Evolutionary conservation across 2,113 vertebrate species (phyloP), one percentile per base, ranked within the genome.

Genomic region (Chaetura pelagica): DNA sequence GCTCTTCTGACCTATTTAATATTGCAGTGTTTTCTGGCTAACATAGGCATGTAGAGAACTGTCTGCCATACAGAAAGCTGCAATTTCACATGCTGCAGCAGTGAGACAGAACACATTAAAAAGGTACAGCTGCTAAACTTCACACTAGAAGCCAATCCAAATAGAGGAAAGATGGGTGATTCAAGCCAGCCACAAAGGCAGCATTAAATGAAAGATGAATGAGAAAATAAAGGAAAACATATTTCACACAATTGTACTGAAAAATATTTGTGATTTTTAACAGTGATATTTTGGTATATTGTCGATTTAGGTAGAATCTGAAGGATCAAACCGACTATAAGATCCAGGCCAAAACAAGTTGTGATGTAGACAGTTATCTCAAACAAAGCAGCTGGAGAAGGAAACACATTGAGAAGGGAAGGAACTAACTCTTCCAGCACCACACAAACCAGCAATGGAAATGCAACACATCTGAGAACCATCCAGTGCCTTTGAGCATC

Each of bases 81-180:
- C 77, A 87, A 54, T 44, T 78, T 92, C 86, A 92, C 93, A 90
- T 79, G 20, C 55, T 58, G 80, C 81, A 78, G 67, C 87, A 86
- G 77, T 55, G 90, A 92, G 90, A 85, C 84, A 68, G 90, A 73
- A 83, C 89, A 94, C 89, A 92, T 16, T 52, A 49, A 81, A 73
- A 77, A 92, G 75, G 89, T 92, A 82, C 85, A 89, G 89, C 89
- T 94, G 89, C 64, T 92, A 82, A 94, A 94, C 89, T 92, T 92
- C 93, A 82, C 89, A 94, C 75, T 81, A 77, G 85, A 77, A 92
- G 80, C 54, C 69, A 81, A 51, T 72, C 93, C 89, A 92, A 94
- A 85, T 1, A 16, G 34, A 68, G 59, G 49, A 51, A 54, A 69
- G 2, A 10, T 30, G 71, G 76, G 81, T 73, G 89, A 91, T 51